Conservation (phyloP, 2,888 invertebrate species). For the Chrysodeixis includens region DNA sequence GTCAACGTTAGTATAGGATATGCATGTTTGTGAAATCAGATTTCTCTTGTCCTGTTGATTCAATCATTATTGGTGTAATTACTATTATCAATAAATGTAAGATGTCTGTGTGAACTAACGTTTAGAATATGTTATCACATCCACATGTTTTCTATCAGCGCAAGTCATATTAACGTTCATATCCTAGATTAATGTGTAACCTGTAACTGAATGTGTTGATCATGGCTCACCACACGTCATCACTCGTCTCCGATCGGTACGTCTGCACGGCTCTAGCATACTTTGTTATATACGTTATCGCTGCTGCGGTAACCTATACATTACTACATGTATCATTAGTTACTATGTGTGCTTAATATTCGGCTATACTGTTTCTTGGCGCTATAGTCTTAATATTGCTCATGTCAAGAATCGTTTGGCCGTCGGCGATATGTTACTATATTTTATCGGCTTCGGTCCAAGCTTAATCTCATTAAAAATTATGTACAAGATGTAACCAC, state of each 20-base stretch:
- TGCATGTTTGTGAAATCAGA: slow-evolving; percentile 17
- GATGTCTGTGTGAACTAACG: background rate
- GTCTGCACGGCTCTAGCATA: slow-evolving; percentile 74
- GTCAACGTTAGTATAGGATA: slow-evolving; percentile 51
- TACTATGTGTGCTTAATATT: slow-evolving; percentile 70
- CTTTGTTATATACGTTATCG: slow-evolving; percentile 47
- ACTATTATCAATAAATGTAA: background rate
- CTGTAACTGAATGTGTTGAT: slow-evolving; percentile 50
- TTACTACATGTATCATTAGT: slow-evolving; percentile 58
- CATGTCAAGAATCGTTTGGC: slow-evolving; percentile 50
- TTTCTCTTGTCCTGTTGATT: background rate
- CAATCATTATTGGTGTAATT: slow-evolving; percentile 13
- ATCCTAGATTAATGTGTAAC: slow-evolving; percentile 44
- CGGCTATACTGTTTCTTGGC: slow-evolving; percentile 65
- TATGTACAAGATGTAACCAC: slow-evolving; percentile 88
- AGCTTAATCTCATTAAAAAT: slow-evolving; percentile 83
- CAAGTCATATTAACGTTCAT: slow-evolving; percentile 19
- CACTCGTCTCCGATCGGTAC: slow-evolving; percentile 47
- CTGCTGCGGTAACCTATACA: slow-evolving; percentile 9
- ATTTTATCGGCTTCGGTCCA: slow-evolving; percentile 55
- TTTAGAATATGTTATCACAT: background rate
- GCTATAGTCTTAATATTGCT: slow-evolving; percentile 62
- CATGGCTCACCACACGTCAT: slow-evolving; percentile 53
- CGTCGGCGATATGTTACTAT: slow-evolving; percentile 33
- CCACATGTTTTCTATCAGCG: background rate